Evolutionary conservation across 2,113 vertebrate species (phyloP), one percentile per base, ranked within the genome.

Genomic region (Brachyistius frenatus): DNA sequence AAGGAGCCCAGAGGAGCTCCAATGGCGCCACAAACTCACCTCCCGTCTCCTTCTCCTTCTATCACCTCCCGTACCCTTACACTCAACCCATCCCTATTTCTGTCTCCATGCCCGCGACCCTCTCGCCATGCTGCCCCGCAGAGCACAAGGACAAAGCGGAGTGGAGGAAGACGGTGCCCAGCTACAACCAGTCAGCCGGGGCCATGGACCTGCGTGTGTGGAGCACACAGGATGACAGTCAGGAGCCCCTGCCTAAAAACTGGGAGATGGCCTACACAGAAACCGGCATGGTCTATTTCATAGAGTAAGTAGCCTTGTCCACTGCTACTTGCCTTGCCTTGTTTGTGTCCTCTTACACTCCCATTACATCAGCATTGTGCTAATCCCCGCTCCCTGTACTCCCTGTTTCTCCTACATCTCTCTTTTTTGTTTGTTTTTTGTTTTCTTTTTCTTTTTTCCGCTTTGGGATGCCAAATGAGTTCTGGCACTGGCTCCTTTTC

Each of bases 261-360:
- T 99, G 97, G 98, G 98, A 99, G 90, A 99, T 98, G 98, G 98
- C 98, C 90, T 99, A 99, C 93, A 99, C 98, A 0, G 98, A 99
- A 84, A 95, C 96, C 0, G 98, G 98, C 84, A 98, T 99, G 98
- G 96, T 99, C 89, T 99, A 99, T 92, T 99, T 99, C 91, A 99
- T 99, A 7, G 98, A 99, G 98, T 99, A 91, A 99, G 98, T 95
- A 67, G 35, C 16, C 56, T 71, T 62, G 23, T 47, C 49, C 63
- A 7, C 70, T 80, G n/a, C 8, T 41, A 56, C 55, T 80, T 49
- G 2, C 35, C 49, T 11, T 75, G 13, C 71, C 10, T 73, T 68
- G 46, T 63, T 66, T 76, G 23, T 46, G 30, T 84, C 5, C 32
- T 50, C 0, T 73, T 77, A 54, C 78, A 63, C 52, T 64, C 55